Conservation (phyloP, 2,113 vertebrate species). For the Gorsachius goisagi region DNA sequence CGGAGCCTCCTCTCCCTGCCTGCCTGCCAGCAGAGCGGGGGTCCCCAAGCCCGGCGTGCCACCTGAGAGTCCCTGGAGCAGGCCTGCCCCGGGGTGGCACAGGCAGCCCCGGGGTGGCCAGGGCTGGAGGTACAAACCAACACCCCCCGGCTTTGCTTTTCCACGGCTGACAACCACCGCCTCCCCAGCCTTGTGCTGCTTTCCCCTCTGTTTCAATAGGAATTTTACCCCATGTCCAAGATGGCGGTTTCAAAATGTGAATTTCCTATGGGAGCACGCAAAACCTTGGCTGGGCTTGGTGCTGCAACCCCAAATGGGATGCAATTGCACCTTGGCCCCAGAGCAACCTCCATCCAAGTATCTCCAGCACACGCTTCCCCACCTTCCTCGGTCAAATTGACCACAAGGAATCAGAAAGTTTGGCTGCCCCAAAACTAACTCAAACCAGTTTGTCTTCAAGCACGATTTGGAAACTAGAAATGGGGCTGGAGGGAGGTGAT, state of each 20-base stretch:
- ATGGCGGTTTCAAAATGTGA: fast-evolving
- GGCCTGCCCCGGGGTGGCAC: neutral
- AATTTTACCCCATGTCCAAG: neutral
- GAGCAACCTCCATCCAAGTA: neutral
- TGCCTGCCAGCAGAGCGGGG: fast-evolving
- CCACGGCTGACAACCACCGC: neutral
- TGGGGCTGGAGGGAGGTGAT: neutral
- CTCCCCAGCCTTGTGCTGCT: neutral
- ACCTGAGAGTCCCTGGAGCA: fast-evolving
- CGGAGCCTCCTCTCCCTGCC: fast-evolving
- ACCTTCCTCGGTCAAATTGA: neutral
- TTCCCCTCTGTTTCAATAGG: fast-evolving
- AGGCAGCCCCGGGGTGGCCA: neutral
- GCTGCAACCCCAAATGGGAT: neutral
- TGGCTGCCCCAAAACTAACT: neutral
- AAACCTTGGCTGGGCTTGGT: fast-evolving
- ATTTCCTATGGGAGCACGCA: neutral
- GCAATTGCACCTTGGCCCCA: neutral
- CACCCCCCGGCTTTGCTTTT: neutral
- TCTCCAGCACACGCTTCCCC: neutral
- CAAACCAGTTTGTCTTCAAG: neutral
- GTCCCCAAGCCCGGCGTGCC: fast-evolving
- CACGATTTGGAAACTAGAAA: neutral
- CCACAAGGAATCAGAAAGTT: neutral
- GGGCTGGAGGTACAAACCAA: neutral